These are phyloP conservation scores for Bradypodion ventrale DNA, from an alignment of 2,797 vertebrate genomes.

Conservation along the genomic window DNA sequence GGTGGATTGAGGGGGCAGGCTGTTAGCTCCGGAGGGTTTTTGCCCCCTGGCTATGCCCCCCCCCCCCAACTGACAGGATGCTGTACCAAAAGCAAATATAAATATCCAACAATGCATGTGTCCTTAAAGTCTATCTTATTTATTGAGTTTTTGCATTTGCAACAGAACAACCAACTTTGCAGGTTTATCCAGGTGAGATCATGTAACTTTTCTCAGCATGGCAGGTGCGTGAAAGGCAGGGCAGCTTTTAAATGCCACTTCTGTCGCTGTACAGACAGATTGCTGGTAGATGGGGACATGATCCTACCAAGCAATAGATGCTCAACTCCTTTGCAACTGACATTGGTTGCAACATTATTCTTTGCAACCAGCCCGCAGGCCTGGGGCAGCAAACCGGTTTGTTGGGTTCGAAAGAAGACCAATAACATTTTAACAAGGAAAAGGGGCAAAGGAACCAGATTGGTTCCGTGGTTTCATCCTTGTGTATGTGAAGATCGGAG, in stretches of 20 bases:
- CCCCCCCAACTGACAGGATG: no score
- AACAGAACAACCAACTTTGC: neutral
- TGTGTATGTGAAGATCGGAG: no score
- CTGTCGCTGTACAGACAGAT: neutral
- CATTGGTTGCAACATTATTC: neutral
- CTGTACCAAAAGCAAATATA: no score
- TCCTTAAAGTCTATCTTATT: no score
- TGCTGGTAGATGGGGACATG: no score
- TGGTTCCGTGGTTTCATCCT: neutral
- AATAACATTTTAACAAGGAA: neutral
- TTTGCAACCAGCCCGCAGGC: conserved; percentile 13
- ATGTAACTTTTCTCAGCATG: neutral
- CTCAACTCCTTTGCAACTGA: accelerated
- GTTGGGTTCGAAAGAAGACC: neutral
- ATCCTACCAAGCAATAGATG: no score
- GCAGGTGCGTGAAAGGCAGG: no score
- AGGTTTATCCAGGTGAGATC: neutral
- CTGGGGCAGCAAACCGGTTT: neutral
- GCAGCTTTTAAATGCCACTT: accelerated
- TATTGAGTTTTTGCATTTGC: neutral
- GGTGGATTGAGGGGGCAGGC: no score
- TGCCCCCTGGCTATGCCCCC: no score
- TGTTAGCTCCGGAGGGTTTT: no score
- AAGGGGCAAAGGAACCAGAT: neutral
- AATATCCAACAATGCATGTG: no score